Percentiles rank a stretch among this genome's conserved stretches.
phyloP scores from a whole-genome alignment of 2,888 invertebrate species.

The Mechanitis messenoides region DNA sequence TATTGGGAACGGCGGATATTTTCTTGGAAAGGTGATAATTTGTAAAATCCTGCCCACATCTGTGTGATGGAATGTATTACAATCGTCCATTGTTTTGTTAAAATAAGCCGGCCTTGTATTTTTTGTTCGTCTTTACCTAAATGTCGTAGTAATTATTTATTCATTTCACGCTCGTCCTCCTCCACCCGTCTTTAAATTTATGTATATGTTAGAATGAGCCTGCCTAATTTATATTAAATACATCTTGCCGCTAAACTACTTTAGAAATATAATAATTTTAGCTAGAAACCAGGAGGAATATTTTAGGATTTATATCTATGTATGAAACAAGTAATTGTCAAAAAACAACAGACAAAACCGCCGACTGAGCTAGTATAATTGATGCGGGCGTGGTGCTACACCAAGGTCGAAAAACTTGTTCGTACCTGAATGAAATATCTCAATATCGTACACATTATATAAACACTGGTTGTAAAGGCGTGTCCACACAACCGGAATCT shows the following conservation, averaged over 20 bases:
- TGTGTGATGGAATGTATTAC: slow-evolving; percentile 5
- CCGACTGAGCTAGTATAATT: slow-evolving; percentile 7
- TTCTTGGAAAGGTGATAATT: slow-evolving; percentile 45
- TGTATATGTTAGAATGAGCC: no score
- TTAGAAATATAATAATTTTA: no score
- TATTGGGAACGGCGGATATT: slow-evolving; percentile 48
- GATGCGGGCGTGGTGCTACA: slow-evolving; percentile 22
- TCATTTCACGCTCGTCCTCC: slow-evolving; percentile 2
- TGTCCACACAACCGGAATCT: slow-evolving; percentile 37
- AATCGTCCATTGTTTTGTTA: slow-evolving; percentile 12
- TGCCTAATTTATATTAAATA: no score
- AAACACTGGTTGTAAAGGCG: slow-evolving; percentile 31
- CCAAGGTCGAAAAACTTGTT: slow-evolving; percentile 43
- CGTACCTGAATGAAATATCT: slow-evolving; percentile 29
- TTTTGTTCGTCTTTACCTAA: slow-evolving; percentile 1
- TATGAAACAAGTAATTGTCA: neutral
- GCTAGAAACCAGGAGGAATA: no score
- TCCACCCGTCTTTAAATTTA: neutral
- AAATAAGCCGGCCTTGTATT: slow-evolving; percentile 3
- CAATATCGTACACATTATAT: slow-evolving; percentile 30
- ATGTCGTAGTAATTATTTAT: slow-evolving; percentile 1
- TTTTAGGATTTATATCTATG: no score
- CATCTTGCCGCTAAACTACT: no score
- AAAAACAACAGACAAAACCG: neutral
- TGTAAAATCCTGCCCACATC: slow-evolving; percentile 17